Conservation (phyloP, 92 coral and sea anemone species). For the Paramuricea clavata region DNA sequence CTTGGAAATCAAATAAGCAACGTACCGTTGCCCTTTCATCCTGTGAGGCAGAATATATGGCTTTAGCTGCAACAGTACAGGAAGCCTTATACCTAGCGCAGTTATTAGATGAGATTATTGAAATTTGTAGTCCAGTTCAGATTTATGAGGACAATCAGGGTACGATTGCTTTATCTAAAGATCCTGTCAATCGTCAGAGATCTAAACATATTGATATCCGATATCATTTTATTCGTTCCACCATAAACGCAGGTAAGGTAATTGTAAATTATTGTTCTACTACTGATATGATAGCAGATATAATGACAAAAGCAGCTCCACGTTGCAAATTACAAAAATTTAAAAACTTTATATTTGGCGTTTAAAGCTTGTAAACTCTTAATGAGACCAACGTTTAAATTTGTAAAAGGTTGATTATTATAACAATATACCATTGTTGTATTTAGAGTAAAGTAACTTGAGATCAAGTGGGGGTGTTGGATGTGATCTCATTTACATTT, state of each 20-base stretch:
- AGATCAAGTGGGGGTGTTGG: slow-evolving; percentile 39
- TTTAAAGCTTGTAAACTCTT: slow-evolving; percentile 9
- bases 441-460: background rate
- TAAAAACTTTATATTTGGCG: slow-evolving; percentile 35
- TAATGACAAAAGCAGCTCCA: slow-evolving; percentile 39
- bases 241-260: slow-evolving; percentile 14
- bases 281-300: slow-evolving; percentile 32
- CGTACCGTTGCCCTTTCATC: slow-evolving; percentile 61
- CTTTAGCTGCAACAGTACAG: slow-evolving; percentile 57
- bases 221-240: slow-evolving; percentile 33
- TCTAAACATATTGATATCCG: slow-evolving; percentile 37
- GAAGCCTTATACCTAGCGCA: slow-evolving; percentile 35
- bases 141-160: slow-evolving; percentile 39
- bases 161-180: slow-evolving; percentile 27
- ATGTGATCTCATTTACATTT: background rate
- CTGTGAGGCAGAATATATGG: slow-evolving; percentile 61
- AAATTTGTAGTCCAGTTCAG: slow-evolving; percentile 6
- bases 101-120: background rate
- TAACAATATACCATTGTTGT: background rate
- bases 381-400: background rate
- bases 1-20: slow-evolving; percentile 62
- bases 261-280: slow-evolving; percentile 45
- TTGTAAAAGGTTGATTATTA: background rate
- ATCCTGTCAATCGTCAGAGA: slow-evolving; percentile 15
- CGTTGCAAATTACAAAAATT: slow-evolving; percentile 30